These are phyloP conservation scores for Carassius carassius DNA, from an alignment of 2,113 vertebrate genomes.

Conservation along the genomic window DNA sequence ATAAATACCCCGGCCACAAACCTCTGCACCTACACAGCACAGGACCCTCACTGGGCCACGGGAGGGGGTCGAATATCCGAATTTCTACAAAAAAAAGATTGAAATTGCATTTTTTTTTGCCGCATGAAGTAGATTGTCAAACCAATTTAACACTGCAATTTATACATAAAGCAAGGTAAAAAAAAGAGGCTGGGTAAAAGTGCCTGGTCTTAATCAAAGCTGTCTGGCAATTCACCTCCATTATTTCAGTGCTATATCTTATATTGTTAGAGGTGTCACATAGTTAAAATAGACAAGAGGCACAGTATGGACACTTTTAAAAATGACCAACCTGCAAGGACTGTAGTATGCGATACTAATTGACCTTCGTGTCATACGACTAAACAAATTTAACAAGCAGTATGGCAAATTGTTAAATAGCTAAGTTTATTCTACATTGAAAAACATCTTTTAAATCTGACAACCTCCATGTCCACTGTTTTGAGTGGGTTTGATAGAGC, in stretches of 20 bases:
- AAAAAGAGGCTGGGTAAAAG: no score
- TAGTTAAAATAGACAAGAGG: slow-evolving; percentile 3
- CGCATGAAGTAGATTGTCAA: neutral
- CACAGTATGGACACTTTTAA: neutral
- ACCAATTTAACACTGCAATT: slow-evolving; percentile 2
- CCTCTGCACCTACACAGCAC: neutral
- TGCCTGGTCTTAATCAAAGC: neutral
- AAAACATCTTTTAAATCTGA: slow-evolving; percentile 20
- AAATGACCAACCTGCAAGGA: neutral
- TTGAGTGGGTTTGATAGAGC: slow-evolving; percentile 4
- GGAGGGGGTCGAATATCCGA: slow-evolving; percentile 17
- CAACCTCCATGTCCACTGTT: neutral
- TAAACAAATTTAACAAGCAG: neutral
- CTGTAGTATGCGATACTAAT: neutral
- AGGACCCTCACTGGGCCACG: neutral
- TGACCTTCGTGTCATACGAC: neutral
- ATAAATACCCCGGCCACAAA: slow-evolving; percentile 28
- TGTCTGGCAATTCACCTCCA: neutral
- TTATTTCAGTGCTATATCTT: neutral
- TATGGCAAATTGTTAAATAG: neutral
- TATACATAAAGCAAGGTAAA: neutral
- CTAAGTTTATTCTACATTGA: neutral
- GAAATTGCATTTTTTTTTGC: slow-evolving; percentile 18
- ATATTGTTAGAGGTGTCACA: neutral
- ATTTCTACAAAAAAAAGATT: slow-evolving; percentile 25